Evolutionary conservation across 2,797 vertebrate genomes (phyloP), one percentile per base, ranked within the genome.

Genomic region (Muraenolepis orangiensis): DNA sequence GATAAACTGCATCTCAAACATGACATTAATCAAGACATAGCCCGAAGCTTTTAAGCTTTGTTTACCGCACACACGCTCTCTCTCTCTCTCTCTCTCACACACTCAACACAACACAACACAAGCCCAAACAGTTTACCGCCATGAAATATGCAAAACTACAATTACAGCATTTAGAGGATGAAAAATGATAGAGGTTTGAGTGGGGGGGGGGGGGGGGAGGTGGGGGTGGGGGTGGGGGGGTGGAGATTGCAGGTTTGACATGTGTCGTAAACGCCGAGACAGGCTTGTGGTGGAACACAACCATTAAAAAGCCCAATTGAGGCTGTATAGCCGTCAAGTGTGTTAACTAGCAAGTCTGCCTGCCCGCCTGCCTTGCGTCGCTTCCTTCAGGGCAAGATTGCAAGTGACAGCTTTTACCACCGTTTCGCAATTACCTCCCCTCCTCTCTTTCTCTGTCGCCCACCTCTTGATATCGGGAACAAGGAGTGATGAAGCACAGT

Each of bases 401-500:
- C 75, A 80, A 80, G 73, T 83, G 78, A 84, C 81, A 81, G 78
- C 57, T 77, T 84, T 84, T 66, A 75, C 76, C 72, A 70, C 76
- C 72, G 61, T 64, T 69, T 74, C 72, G 68, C 79, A 72, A 29
- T 79, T 74, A 71, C 71, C 75, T 78, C 66, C 42, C 74, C 75
- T 69, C 28, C 72, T 67, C 74, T 79, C 81, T 71, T 71, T 81
- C 78, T 71, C 34, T 38, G 34, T 31, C 66, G 20, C 69, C n/a
- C 79, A 72, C 72, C 72, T 75, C 6, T 76, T 74, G 34, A 84
- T 78, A 86, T 87, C 72, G 77, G 76, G 76, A 85, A 74, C 66
- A 81, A 87, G 80, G 81, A 38, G 78, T 78, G 88, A 87, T 87
- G 80, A 83, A 89, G 85, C 76, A 74, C 66, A 68, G 76, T 82